Percentiles rank a stretch among this genome's conserved stretches.
Conservation (phyloP, 2,797 vertebrate genomes). For the Micrastur ruficollis region DNA sequence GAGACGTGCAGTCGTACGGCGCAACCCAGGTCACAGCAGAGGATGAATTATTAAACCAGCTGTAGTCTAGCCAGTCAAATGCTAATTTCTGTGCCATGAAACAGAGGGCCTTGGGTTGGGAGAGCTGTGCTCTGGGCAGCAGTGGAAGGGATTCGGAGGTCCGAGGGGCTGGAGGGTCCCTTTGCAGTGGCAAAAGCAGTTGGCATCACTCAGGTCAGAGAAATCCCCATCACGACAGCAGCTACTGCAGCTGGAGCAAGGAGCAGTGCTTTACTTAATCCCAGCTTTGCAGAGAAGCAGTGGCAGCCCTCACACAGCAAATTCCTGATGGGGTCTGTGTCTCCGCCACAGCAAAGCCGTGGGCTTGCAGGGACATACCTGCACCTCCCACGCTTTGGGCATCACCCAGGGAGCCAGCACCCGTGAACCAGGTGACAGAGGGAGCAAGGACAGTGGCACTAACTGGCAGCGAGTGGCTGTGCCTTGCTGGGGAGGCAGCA, state of each 20-base stretch:
- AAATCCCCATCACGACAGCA: accelerated
- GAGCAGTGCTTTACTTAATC: accelerated
- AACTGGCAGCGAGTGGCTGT: accelerated
- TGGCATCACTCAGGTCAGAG: background rate
- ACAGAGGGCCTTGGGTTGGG: accelerated
- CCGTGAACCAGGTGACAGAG: accelerated
- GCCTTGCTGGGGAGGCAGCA: background rate
- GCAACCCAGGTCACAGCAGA: accelerated
- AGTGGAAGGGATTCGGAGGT: accelerated
- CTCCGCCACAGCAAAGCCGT: background rate
- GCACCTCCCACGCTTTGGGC: background rate
- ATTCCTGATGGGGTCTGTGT: background rate
- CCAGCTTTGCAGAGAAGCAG: background rate
- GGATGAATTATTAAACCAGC: background rate
- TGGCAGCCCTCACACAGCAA: background rate
- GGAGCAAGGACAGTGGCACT: background rate
- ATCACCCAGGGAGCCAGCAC: background rate
- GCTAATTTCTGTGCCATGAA: background rate
- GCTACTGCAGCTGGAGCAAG: background rate
- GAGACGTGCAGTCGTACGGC: accelerated
- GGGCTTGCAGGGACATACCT: background rate
- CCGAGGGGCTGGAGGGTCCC: background rate
- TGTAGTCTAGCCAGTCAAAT: background rate
- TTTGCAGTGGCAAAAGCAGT: background rate
- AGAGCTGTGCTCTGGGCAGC: background rate